phyloP scores from a whole-genome alignment of 2,888 invertebrate genomes.

The Sarcophaga carnaria region DNA sequence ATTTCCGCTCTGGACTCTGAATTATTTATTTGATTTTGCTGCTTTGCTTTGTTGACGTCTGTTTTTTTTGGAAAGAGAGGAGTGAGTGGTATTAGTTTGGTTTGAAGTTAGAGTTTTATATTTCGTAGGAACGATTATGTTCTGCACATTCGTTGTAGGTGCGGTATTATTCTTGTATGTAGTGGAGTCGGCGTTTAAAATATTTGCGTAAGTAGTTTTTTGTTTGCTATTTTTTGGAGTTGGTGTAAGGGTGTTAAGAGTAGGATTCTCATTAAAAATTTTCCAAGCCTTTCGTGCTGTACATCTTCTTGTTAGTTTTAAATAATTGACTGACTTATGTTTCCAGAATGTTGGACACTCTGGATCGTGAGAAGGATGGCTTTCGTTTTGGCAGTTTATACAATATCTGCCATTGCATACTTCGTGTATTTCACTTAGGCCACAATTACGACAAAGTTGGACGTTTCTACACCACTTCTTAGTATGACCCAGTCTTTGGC shows the following conservation, averaged over 20 bases:
- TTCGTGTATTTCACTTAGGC: constrained; percentile 8
- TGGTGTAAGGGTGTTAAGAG: constrained; percentile 15
- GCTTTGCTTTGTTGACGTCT: too few species aligned
- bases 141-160: background rate
- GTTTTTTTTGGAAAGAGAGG: too few species aligned
- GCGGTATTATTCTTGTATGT: background rate
- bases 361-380: constrained; percentile 51
- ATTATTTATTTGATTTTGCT: too few species aligned
- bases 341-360: constrained; percentile 50
- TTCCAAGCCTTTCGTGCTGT: constrained; percentile 59
- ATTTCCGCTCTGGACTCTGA: too few species aligned
- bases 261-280: constrained; percentile 54
- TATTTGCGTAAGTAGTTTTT: background rate
- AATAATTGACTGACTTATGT: constrained; percentile 66
- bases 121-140: background rate
- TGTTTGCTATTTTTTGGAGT: background rate
- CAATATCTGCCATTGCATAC: constrained; percentile 39
- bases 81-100: background rate
- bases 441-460: too few species aligned
- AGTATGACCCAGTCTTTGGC: too few species aligned
- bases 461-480: too few species aligned
- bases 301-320: constrained; percentile 59
- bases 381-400: constrained; percentile 63
- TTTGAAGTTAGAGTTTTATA: background rate
- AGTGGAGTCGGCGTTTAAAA: background rate